A percentile compares a stretch with the other conserved stretches of the same genome.
These are phyloP conservation scores for Globia sparganii DNA, from an alignment of 2,888 invertebrate genomes.

Conservation along the genomic window DNA sequence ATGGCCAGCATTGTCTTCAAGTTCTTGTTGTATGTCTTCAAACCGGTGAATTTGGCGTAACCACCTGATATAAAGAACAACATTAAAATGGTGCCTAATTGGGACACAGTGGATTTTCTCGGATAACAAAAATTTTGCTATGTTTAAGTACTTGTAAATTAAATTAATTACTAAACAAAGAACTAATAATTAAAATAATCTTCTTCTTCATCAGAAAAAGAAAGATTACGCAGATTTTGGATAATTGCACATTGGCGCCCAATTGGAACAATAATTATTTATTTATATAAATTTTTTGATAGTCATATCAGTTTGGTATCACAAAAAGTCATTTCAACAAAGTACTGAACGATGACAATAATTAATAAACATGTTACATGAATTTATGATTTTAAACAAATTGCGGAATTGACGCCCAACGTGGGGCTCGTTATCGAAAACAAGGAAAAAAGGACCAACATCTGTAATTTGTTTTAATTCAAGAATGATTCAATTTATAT, in stretches of 20 bases:
- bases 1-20: slow-evolving; percentile 97
- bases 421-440: not conserved
- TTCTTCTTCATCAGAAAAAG: not conserved
- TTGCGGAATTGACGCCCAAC: slow-evolving; percentile 12
- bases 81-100: slow-evolving; percentile 8
- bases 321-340: not conserved
- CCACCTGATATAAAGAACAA: slow-evolving; percentile 91
- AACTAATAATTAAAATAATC: not conserved
- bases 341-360: too few relatives aligned
- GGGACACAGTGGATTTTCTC: not conserved
- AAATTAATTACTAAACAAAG: not conserved
- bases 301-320: not conserved
- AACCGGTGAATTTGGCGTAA: slow-evolving; percentile 97
- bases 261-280: too few relatives aligned
- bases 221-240: not conserved
- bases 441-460: not conserved
- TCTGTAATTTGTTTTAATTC: not conserved
- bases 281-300: not conserved
- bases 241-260: not conserved
- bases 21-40: slow-evolving; percentile 97
- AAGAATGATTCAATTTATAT: not conserved
- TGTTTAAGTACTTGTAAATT: not conserved
- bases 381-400: not conserved
- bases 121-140: not conserved
- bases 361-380: too few relatives aligned